These are phyloP conservation scores for Dreissena polymorpha DNA, from an alignment of 1,140 invertebrate genomes.

Conservation along the genomic window DNA sequence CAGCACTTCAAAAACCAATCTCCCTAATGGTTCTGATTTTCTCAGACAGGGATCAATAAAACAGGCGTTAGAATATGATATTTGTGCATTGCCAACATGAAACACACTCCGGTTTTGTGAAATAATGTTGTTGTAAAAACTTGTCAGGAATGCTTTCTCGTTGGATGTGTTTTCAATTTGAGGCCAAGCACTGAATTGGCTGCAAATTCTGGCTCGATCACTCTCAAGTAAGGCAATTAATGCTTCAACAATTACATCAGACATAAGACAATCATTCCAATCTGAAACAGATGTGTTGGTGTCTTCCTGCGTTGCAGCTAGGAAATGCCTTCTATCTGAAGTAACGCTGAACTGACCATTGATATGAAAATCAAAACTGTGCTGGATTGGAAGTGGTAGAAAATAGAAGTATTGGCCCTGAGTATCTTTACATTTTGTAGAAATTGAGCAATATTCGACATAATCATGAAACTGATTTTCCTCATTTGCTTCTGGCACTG, in stretches of 20 bases:
- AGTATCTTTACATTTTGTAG: not conserved
- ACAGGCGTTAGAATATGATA: not conserved
- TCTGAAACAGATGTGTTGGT: conserved; percentile 34
- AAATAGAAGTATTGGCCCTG: conserved; percentile 65
- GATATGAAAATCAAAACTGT: conserved; percentile 61
- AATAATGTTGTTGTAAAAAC: not conserved
- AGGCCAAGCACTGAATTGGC: not conserved
- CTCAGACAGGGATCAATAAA: not conserved
- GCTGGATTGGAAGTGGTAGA: conserved; percentile 59
- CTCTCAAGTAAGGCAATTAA: conserved; percentile 26
- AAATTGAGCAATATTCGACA: not conserved
- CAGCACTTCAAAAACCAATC: not conserved
- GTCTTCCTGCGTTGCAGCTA: conserved; percentile 54
- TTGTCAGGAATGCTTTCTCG: not conserved
- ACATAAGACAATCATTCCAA: conserved; percentile 67
- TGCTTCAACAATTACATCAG: conserved; percentile 47
- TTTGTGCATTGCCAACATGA: not conserved
- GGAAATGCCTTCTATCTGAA: conserved; percentile 50
- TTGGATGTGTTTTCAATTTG: not conserved
- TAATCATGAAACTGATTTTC: not conserved
- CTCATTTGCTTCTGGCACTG: conserved; percentile 19
- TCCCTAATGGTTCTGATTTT: not conserved
- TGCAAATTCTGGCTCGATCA: not conserved
- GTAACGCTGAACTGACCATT: conserved; percentile 64
- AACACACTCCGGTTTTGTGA: not conserved